Evolutionary conservation across 2,113 vertebrate genomes (phyloP).

Genomic region (Gymnogyps californianus): DNA sequence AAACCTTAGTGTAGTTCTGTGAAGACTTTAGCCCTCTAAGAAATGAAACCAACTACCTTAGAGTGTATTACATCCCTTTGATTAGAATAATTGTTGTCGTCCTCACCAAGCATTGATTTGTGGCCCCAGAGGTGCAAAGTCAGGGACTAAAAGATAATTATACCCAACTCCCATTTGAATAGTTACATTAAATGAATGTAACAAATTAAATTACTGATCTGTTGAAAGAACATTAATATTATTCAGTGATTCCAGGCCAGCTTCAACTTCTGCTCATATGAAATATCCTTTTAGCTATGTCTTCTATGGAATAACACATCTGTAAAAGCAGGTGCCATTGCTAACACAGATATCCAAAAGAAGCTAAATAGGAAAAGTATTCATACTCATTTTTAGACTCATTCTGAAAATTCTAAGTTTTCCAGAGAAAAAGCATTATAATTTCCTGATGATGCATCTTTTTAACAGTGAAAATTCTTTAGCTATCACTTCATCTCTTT

Average conservation of each 20-base stretch:
- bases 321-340: not conserved
- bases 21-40: not conserved
- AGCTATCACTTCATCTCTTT: not conserved
- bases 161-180: not conserved
- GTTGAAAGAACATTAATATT: not conserved
- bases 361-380: not conserved
- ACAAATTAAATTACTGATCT: slow-evolving; percentile 29
- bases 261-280: not conserved
- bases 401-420: not conserved
- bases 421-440: not conserved
- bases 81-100: not conserved
- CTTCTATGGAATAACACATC: not conserved
- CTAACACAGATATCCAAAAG: not conserved
- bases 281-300: not conserved
- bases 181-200: slow-evolving; percentile 24
- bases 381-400: not conserved
- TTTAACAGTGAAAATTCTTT: not conserved
- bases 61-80: not conserved
- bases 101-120: not conserved
- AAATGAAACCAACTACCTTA: not conserved
- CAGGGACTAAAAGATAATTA: slow-evolving; percentile 26
- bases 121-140: not conserved
- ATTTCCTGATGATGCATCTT: not conserved
- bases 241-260: not conserved
- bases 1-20: not conserved